Evolutionary conservation across 2,113 vertebrate species (phyloP).

Genomic region (Sisor rabdophorus): DNA sequence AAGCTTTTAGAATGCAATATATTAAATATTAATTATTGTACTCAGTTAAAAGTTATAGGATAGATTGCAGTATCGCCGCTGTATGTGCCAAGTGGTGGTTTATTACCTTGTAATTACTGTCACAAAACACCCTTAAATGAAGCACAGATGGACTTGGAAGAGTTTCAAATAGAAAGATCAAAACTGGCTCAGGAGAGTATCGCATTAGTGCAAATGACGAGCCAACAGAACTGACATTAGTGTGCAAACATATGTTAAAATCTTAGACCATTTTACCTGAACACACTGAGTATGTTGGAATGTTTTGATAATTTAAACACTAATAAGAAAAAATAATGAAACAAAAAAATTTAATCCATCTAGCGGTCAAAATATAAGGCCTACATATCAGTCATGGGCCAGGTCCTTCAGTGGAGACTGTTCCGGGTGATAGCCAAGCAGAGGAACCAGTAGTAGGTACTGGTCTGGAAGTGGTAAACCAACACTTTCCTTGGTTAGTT

Average conservation of each 20-base stretch:
- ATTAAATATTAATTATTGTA: conserved; percentile 3
- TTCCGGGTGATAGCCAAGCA: no score
- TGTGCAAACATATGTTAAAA: neutral
- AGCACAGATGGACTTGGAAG: conserved; percentile 2
- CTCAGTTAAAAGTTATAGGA: conserved; percentile 4
- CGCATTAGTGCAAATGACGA: neutral
- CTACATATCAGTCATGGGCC: no score
- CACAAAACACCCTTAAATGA: neutral
- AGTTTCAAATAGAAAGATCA: neutral
- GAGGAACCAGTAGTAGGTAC: no score
- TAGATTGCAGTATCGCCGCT: neutral
- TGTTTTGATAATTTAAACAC: no score
- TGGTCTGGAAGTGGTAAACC: no score
- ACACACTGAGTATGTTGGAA: neutral
- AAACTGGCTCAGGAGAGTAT: neutral
- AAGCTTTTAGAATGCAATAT: neutral
- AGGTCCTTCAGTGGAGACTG: no score
- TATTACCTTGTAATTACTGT: conserved; percentile 7
- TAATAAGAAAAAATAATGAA: no score
- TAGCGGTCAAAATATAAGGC: no score
- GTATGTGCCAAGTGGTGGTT: neutral
- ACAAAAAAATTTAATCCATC: no score
- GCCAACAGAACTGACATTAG: neutral
- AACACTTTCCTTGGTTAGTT: no score
- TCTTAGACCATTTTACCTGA: neutral